Evolutionary conservation across 2,113 vertebrate genomes (phyloP).

Genomic region (Gallinago undulata): DNA sequence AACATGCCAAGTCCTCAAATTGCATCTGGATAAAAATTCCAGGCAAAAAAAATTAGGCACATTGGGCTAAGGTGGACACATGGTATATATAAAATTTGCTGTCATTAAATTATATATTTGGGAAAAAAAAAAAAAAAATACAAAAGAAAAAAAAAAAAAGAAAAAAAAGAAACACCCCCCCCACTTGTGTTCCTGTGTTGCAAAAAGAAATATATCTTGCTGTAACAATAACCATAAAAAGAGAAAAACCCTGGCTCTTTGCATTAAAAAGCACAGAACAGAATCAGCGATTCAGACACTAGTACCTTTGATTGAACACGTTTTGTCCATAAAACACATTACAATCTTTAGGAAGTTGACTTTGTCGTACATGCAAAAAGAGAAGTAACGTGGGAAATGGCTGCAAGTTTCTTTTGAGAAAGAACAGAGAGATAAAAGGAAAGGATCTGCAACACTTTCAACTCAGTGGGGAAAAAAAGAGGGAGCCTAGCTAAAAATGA

Average conservation of each 20-base stretch:
- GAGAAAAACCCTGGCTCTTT: neutral
- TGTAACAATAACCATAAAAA: neutral
- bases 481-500: neutral
- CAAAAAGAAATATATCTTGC: neutral
- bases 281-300: neutral
- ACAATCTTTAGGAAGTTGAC: neutral
- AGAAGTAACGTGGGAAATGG: neutral
- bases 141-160: no score
- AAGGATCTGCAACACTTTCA: neutral
- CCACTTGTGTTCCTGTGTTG: neutral
- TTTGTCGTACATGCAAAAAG: neutral
- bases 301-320: neutral
- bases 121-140: neutral
- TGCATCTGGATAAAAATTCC: neutral
- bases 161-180: no score
- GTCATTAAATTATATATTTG: neutral
- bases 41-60: neutral
- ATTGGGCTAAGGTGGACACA: accelerated
- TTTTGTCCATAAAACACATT: neutral
- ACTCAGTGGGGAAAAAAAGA: neutral
- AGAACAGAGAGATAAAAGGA: neutral
- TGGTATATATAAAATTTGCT: neutral
- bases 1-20: neutral
- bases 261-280: neutral
- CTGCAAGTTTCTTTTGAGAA: neutral